Evolutionary conservation across 2,113 vertebrate genomes (phyloP).

Genomic region (Oceanodroma tethys): DNA sequence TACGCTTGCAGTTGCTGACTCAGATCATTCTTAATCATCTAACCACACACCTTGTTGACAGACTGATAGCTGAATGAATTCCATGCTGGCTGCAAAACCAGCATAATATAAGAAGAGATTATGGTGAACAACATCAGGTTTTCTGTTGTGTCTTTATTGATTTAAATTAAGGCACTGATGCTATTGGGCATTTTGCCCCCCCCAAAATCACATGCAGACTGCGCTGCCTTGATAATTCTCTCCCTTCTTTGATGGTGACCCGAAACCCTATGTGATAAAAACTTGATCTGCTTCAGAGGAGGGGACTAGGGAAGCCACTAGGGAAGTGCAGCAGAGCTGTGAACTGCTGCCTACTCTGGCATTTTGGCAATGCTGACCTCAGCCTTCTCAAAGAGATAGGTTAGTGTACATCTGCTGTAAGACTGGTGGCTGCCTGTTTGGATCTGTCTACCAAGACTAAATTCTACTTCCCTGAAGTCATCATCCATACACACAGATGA

Average conservation of each 20-base stretch:
- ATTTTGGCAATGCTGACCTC: background rate
- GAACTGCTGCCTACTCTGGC: background rate
- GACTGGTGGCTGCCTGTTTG: background rate
- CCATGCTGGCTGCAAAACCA: background rate
- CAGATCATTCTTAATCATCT: background rate
- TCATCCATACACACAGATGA: background rate
- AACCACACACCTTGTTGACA: background rate
- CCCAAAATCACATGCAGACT: background rate
- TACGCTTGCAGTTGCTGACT: background rate
- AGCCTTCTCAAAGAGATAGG: background rate
- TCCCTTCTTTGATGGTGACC: background rate
- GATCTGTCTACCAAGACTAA: background rate
- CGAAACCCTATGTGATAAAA: background rate
- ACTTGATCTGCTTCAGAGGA: background rate
- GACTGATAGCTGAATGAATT: background rate
- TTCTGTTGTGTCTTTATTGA: background rate
- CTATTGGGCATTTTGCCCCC: accelerated
- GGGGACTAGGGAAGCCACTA: too few species aligned
- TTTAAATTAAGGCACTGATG: background rate
- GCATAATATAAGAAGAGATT: background rate
- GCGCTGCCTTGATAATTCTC: background rate
- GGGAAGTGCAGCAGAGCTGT: background rate
- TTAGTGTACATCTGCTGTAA: background rate
- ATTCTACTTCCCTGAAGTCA: background rate
- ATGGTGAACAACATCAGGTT: background rate